Evolutionary conservation across 2,797 vertebrate genomes (phyloP).

Genomic region (Phataginus tricuspis): DNA sequence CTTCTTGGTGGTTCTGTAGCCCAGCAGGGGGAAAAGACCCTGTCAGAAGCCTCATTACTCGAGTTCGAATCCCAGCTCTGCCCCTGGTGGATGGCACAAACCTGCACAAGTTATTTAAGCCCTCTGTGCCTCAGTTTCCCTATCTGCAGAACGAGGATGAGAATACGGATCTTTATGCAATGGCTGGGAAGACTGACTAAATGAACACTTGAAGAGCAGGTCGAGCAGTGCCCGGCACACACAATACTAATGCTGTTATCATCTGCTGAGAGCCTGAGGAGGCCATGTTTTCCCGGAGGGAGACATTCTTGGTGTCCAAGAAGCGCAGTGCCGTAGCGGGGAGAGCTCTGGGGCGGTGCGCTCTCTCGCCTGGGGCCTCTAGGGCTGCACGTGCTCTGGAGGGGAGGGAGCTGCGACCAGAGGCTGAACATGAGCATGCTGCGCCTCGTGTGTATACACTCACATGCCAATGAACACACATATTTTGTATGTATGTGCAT

Average conservation of each 20-base stretch:
- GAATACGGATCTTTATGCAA: not conserved
- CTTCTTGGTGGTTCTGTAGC: fast-evolving
- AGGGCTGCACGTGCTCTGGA: not conserved
- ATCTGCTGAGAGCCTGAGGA: not conserved
- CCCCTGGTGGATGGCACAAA: not conserved
- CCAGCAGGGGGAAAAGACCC: too few relatives aligned
- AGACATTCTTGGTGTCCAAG: not conserved
- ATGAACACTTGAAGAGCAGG: not conserved
- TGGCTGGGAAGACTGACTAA: not conserved
- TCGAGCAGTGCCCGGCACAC: not conserved
- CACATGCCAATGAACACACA: fast-evolving
- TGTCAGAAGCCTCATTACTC: fast-evolving
- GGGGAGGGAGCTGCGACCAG: not conserved
- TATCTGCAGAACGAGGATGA: not conserved
- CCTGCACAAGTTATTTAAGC: not conserved
- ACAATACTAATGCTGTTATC: too few relatives aligned
- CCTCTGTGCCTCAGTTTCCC: not conserved
- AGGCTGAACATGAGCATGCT: fast-evolving
- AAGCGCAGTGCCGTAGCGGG: fast-evolving
- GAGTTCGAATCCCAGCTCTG: not conserved
- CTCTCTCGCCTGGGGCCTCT: fast-evolving
- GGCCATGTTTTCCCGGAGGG: not conserved
- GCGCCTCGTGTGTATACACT: fast-evolving
- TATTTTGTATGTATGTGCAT: not conserved
- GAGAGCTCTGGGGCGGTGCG: fast-evolving